A percentile compares a stretch with the other conserved stretches of the same genome.
Conservation (phyloP, 2,113 vertebrate species). For the Athene noctua region DNA sequence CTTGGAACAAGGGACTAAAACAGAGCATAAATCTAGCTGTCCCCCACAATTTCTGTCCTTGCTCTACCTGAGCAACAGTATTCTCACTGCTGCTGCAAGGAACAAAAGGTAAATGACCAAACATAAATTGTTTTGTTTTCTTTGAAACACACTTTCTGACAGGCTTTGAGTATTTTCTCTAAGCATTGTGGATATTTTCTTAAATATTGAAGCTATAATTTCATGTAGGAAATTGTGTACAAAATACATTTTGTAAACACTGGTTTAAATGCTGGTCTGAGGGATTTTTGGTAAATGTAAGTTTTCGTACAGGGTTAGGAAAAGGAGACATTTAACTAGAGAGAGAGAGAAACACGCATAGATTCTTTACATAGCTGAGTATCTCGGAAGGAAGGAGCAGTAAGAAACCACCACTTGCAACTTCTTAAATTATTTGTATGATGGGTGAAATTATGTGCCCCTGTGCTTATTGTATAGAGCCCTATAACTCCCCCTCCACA, state of each 20-base stretch:
- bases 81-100: neutral
- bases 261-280: neutral
- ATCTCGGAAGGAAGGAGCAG: neutral
- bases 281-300: neutral
- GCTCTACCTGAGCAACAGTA: neutral
- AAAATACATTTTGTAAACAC: neutral
- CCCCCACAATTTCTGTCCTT: neutral
- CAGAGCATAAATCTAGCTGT: neutral
- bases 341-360: neutral
- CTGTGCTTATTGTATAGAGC: neutral
- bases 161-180: neutral
- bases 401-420: neutral
- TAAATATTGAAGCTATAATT: neutral
- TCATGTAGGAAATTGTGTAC: neutral
- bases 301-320: neutral
- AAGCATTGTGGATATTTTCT: neutral
- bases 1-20: neutral
- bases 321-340: neutral
- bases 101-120: neutral
- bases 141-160: neutral
- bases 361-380: neutral
- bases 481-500: neutral
- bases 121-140: neutral
- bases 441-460: neutral
- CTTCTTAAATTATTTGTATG: neutral